Percentiles rank a stretch among this genome's conserved stretches.
Conservation (phyloP, 2,113 vertebrate genomes). For the Carettochelys insculpta region DNA sequence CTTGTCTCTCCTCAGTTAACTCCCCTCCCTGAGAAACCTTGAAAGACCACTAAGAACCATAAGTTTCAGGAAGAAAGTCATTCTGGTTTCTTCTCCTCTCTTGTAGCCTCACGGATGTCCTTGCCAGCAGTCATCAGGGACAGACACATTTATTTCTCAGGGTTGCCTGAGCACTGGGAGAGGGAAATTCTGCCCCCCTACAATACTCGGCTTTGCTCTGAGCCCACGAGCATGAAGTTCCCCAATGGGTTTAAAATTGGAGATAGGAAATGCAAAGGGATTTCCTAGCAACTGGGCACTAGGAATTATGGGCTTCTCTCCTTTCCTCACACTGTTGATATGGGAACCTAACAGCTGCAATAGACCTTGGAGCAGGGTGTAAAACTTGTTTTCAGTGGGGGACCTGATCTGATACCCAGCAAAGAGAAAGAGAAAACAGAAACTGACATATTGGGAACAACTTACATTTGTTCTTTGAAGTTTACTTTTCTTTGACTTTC, state of each 20-base stretch:
- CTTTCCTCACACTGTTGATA: not conserved
- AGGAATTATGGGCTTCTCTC: not conserved
- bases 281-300: not conserved
- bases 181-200: not conserved
- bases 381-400: not conserved
- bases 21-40: not conserved
- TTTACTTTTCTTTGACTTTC: not conserved
- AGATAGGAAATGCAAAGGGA: not conserved
- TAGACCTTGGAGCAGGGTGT: not conserved
- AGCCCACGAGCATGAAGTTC: not conserved
- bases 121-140: not conserved
- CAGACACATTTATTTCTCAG: not conserved
- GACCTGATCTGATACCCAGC: not conserved
- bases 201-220: not conserved
- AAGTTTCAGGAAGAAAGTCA: not conserved
- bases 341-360: not conserved
- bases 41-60: not conserved
- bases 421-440: not conserved
- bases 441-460: not conserved
- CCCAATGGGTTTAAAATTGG: not conserved
- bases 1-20: not conserved
- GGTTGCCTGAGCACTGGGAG: not conserved
- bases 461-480: not conserved
- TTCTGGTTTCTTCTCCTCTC: not conserved
- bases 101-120: not conserved